Conservation (phyloP, 1,140 invertebrate genomes). For the Panulirus ornatus region DNA sequence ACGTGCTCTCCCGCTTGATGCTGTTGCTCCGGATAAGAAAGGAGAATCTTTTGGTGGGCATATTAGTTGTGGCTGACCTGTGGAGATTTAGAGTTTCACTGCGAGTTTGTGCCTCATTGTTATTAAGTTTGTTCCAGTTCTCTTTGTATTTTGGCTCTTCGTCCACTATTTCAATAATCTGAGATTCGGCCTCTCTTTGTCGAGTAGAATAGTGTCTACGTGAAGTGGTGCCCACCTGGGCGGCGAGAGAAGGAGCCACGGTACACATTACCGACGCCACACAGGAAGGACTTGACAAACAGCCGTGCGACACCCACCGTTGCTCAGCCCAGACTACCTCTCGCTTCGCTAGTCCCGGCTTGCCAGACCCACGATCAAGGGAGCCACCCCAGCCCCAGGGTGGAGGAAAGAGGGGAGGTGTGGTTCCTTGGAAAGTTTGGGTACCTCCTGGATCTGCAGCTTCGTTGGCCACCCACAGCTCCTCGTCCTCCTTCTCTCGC, state of each 20-base stretch:
- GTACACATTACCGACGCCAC: conserved; percentile 59
- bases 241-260: conserved; percentile 29
- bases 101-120: not conserved
- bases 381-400: conserved; percentile 43
- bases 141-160: conserved; percentile 55
- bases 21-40: conserved; percentile 73
- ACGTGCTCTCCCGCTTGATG: conserved; percentile 34
- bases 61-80: conserved; percentile 64
- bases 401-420: conserved; percentile 45
- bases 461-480: conserved; percentile 74
- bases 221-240: conserved; percentile 28
- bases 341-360: not conserved
- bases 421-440: conserved; percentile 1
- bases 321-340: conserved; percentile 59
- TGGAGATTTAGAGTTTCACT: conserved; percentile 29
- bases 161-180: conserved; percentile 47
- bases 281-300: conserved; percentile 21
- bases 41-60: conserved; percentile 74
- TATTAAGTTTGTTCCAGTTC: conserved; percentile 11
- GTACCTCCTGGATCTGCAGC: conserved; percentile 44
- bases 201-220: conserved; percentile 60
- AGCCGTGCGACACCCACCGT: conserved; percentile 21
- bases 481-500: conserved; percentile 70
- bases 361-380: conserved; percentile 26
- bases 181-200: conserved; percentile 43